Evolutionary conservation across 2,797 vertebrate species (phyloP).

Genomic region (Ispidina picta): DNA sequence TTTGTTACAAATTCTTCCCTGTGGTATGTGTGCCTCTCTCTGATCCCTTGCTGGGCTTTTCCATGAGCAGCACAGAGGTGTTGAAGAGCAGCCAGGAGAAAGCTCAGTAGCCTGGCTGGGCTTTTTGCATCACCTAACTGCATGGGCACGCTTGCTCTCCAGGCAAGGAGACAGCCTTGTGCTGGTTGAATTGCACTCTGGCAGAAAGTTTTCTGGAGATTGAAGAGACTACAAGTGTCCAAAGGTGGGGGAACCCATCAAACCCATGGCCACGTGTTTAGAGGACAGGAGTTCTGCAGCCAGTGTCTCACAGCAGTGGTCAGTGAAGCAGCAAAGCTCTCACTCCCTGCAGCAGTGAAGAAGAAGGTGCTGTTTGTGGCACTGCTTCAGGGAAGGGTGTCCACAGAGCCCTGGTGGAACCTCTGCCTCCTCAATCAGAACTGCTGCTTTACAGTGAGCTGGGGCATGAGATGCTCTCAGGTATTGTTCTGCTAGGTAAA

Average conservation of each 20-base stretch:
- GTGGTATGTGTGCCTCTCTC: background rate
- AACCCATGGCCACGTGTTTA: background rate
- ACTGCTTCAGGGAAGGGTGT: background rate
- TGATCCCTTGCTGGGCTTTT: slow-evolving; percentile 7
- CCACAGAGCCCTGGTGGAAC: background rate
- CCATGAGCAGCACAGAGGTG: background rate
- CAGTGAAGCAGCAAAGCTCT: background rate
- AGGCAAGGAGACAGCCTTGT: background rate
- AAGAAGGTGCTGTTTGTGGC: background rate
- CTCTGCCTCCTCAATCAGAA: background rate
- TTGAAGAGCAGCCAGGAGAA: background rate
- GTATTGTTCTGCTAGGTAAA: background rate
- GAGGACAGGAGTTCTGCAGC: background rate
- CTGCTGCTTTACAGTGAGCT: background rate
- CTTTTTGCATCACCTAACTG: background rate
- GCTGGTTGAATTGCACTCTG: background rate
- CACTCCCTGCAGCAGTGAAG: fast-evolving
- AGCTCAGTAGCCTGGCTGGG: background rate
- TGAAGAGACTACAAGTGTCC: background rate
- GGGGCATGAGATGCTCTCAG: background rate
- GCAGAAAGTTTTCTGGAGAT: background rate
- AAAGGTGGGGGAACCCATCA: background rate
- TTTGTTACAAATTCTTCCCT: slow-evolving; percentile 39
- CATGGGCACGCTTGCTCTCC: background rate
- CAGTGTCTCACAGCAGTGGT: background rate